Base-by-base conservation (phyloP, 2,113 vertebrate species). In the Orycteropus afer region DNA sequence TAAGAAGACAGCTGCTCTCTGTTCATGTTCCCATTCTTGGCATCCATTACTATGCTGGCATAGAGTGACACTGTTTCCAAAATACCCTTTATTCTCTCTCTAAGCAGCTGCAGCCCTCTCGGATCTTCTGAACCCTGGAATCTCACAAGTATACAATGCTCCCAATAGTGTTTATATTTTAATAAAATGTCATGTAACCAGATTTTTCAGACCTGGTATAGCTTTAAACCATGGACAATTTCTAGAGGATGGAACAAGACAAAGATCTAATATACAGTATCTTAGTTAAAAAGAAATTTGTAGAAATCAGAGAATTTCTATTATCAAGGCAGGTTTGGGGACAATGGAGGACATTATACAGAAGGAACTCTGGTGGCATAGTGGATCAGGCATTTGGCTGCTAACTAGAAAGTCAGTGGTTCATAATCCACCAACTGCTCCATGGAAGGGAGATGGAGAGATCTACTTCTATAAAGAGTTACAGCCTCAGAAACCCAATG, bases 141-240 rank as follows among this genome's bases (percentile, higher is more conserved):
- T 88, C 51, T 78, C 77, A 71, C 71, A 55, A 76, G 18, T 57
- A 81, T 27, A 93, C 42, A 65, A 51, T 27, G 13, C 42, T 2
- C 29, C 18, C 37, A 55, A 34, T 25, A 22, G 4, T 40, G 8
- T 49, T 89, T 67, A 34, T 29, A 77, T 59, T 87, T 94, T 83
- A 84, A 61, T 47, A 55, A 78, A 93, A 69, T 61, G 10, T 86
- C 47, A 49, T 27, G 1, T 45, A 76, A 13, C 17, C 45, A 83
- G 25, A 17, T 81, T 86, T 92, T 89, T 78, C 84, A 79, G 55
- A 96, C 32, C 25, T 71, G 13, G 17, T 90, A 18, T 40, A 81
- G 67, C 34, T 89, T 87, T 27, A 92, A 27, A 47, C n/a, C 47
- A 37, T 5, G 11, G 49, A 81, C 23, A 51, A 7, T 93, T 83